These are phyloP conservation scores for Andrena dorsata DNA, from an alignment of 2,888 invertebrate genomes.

Conservation along the genomic window DNA sequence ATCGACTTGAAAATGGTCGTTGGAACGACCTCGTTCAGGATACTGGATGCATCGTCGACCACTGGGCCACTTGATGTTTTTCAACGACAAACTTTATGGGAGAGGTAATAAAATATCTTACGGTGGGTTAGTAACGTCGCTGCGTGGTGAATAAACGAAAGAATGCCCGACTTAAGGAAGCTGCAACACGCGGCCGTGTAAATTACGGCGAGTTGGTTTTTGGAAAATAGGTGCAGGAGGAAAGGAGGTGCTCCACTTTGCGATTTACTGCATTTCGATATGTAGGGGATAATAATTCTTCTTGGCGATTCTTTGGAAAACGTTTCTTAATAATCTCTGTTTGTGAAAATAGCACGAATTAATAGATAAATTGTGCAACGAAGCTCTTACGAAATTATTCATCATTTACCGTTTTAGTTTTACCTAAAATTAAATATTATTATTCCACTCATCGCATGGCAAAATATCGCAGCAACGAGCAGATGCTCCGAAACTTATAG, in stretches of 20 bases:
- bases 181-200: background rate
- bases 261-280: background rate
- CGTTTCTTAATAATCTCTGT: background rate
- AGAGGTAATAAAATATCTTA: slow-evolving; percentile 60
- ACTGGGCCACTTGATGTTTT: background rate
- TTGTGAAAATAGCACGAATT: no score
- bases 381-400: no score
- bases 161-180: background rate
- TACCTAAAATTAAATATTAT: no score
- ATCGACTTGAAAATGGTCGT: background rate
- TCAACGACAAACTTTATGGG: slow-evolving; percentile 54
- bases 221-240: background rate
- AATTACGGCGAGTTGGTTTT: slow-evolving; percentile 1
- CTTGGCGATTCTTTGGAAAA: background rate
- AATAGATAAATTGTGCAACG: no score
- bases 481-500: no score
- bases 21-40: slow-evolving; percentile 4
- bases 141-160: slow-evolving; percentile 14
- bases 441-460: no score
- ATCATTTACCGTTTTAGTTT: no score
- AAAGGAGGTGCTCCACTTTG: background rate
- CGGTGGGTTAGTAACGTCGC: slow-evolving; percentile 17
- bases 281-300: no score
- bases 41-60: background rate
- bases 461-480: no score